These are phyloP conservation scores for Sarcophaga carnaria DNA, from an alignment of 2,888 invertebrate genomes.

Conservation along the genomic window DNA sequence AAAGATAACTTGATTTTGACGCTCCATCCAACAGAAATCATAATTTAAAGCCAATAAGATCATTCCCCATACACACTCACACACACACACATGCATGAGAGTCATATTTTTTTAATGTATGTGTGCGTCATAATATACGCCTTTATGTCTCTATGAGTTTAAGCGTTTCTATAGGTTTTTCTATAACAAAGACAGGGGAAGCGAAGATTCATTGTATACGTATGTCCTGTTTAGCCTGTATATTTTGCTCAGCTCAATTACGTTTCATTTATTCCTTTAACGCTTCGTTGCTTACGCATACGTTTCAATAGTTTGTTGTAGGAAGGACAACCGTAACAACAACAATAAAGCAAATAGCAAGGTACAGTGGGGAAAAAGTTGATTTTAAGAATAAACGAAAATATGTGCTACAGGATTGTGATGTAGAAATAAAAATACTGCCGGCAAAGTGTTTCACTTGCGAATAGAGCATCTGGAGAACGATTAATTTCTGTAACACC, in stretches of 20 bases:
- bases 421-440: too few species aligned
- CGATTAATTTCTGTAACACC: too few species aligned
- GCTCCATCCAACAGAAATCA: constrained; percentile 46
- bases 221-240: constrained; percentile 33
- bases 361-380: neutral
- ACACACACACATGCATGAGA: neutral
- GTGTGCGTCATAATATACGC: constrained; percentile 2
- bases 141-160: neutral
- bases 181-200: neutral
- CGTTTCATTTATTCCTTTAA: constrained; percentile 62
- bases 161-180: too few species aligned
- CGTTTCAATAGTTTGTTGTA: constrained; percentile 38
- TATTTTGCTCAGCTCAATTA: constrained; percentile 61
- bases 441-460: too few species aligned
- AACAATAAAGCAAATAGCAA: neutral
- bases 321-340: constrained; percentile 8
- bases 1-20: constrained; percentile 56
- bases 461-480: too few species aligned
- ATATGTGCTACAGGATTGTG: too few species aligned
- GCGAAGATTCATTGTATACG: neutral
- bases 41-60: constrained; percentile 62
- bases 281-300: constrained; percentile 65
- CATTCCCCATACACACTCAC: constrained; percentile 7
- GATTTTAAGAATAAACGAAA: too few species aligned
- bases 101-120: constrained; percentile 5